A percentile compares a stretch with the other conserved stretches of the same genome.
Evolutionary conservation across 2,888 invertebrate species (phyloP).

Genomic region (Nezara viridula): DNA sequence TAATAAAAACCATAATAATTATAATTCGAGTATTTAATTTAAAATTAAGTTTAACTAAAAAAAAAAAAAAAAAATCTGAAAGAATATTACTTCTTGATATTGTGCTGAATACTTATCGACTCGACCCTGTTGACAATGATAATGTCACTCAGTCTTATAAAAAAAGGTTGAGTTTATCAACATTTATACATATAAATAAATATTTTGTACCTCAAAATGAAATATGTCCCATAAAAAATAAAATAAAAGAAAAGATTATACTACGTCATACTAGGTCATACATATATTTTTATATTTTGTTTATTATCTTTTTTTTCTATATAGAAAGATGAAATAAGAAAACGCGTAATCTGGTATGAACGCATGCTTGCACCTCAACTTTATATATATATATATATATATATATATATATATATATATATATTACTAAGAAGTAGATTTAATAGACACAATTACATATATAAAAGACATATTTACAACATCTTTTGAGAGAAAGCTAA

Average conservation of each 20-base stretch:
- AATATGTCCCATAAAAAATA: constrained; percentile 42
- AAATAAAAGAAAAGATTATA: neutral
- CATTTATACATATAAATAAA: constrained; percentile 57
- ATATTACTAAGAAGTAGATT: constrained; percentile 38
- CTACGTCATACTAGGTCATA: neutral
- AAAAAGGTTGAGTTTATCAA: constrained; percentile 55
- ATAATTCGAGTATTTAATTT: constrained; percentile 16
- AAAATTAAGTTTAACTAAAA: constrained; percentile 4
- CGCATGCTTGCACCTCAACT: constrained; percentile 1
- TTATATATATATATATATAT: neutral
- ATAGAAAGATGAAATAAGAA: constrained; percentile 47
- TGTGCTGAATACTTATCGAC: constrained; percentile 35
- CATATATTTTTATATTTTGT: neutral
- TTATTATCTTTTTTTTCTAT: constrained; percentile 36
- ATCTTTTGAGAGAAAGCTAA: constrained; percentile 27
- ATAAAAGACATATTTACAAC: constrained; percentile 49
- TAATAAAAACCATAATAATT: constrained; percentile 27
- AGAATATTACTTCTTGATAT: constrained; percentile 30
- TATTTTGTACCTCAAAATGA: constrained; percentile 54
- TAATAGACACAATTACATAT: constrained; percentile 46
- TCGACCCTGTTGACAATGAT: constrained; percentile 60
- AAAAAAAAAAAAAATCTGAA: neutral
- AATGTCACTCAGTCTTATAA: constrained; percentile 59
- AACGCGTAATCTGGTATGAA: constrained; percentile 23
- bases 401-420: neutral